Base-by-base conservation (phyloP, 2,797 vertebrate species). In the Otus scops region DNA sequence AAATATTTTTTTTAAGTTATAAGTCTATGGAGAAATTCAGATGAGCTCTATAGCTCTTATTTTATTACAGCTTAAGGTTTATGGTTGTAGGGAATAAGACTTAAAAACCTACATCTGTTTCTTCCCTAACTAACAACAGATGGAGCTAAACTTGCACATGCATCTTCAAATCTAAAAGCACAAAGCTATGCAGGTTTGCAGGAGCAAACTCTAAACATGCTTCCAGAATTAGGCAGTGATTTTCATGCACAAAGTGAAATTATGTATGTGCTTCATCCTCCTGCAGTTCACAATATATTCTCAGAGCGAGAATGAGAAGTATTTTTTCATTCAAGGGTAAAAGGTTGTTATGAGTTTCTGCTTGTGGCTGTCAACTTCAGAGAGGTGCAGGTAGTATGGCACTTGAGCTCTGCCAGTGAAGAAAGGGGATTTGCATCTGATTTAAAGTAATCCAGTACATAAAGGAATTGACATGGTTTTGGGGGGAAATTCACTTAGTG, bases 161-260 rank as follows among this genome's bases (percentile, higher is more conserved):
- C 10, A 0, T 45, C 50, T 75, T 64, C 10, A 4, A 60, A 50
- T 45, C 43, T 13, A n/a, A 43, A 60, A 65, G 54, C 34, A 26
- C 3, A 23, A 57, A 41, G n/a, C 24, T 22, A 7, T 30, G 20
- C n/a, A 28, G 48, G 39, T 84, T 71, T 69, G 48, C 39, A 76
- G 76, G 57, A 20, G 36, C 63, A n/a, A 39, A 6, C 23, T 48
- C 47, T 48, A 16, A 36, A 15, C 1, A 0, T 1, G 4, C 16
- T 59, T 67, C 50, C 39, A 18, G 59, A 82, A 47, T 30, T 30
- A 32, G 38, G 59, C 10, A 26, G 32, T 3, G 19, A n/a, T 39
- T 74, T 67, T 59, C 9, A 7, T 0, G 0, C 2, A 1, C 3
- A 0, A 39, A 13, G 21, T 26, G 39, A 21, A 69, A 43, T 68